These are phyloP conservation scores for Patella ulyssiponensis DNA, from an alignment of 2,888 invertebrate genomes.

Conservation along the genomic window DNA sequence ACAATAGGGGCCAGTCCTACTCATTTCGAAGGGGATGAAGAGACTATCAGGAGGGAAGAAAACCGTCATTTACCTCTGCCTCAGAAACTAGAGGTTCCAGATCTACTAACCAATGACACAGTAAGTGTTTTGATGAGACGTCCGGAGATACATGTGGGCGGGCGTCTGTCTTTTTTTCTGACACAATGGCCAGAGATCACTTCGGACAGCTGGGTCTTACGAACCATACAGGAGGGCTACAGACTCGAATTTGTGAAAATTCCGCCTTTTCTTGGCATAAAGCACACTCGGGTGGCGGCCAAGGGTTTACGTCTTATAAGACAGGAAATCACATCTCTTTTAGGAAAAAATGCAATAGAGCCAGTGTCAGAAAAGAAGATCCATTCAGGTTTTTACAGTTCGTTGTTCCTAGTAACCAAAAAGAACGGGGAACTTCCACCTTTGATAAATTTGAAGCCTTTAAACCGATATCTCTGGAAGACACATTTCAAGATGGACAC, in stretches of 20 bases:
- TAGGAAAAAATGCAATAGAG: conserved; percentile 34
- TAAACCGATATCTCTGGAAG: conserved; percentile 38
- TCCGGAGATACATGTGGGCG: conserved; percentile 37
- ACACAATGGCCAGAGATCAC: conserved; percentile 33
- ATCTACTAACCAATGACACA: neutral
- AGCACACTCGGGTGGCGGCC: conserved; percentile 16
- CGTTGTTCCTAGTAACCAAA: conserved; percentile 34
- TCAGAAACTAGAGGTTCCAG: conserved; percentile 12
- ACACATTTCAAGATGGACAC: conserved; percentile 41
- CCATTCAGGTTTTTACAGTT: conserved; percentile 41
- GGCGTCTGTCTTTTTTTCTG: conserved; percentile 31
- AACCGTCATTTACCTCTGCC: too few species aligned
- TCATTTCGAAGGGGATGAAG: too few species aligned
- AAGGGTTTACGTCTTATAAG: conserved; percentile 18
- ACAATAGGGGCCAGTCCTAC: too few species aligned
- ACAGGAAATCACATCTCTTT: conserved; percentile 26
- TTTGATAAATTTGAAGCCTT: conserved; percentile 34
- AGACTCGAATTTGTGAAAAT: conserved; percentile 29
- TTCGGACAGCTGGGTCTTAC: conserved; percentile 34
- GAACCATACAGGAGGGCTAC: conserved; percentile 30
- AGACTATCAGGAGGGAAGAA: too few species aligned
- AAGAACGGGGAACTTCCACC: conserved; percentile 17
- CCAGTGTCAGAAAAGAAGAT: conserved; percentile 17
- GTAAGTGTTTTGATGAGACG: neutral
- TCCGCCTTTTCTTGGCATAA: conserved; percentile 26